Base-by-base conservation (phyloP, 2,888 invertebrate species). In the Pollenia angustigena region DNA sequence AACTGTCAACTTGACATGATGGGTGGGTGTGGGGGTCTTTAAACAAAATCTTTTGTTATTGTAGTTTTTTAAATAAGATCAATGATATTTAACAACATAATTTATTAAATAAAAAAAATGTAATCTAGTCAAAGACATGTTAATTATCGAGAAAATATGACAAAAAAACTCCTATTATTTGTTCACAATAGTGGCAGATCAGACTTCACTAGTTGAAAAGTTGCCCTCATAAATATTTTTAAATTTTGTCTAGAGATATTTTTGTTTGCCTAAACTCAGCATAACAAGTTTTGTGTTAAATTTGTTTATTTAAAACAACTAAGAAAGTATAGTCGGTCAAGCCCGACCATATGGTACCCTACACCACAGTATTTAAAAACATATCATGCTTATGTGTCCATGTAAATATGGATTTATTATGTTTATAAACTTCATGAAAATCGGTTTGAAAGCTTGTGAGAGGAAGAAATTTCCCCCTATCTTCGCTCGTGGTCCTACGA, bases 21-120 rank as follows among this genome's bases (percentile, higher is more conserved):
- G 66, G 58, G 44, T 52, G 84, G 58, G 58, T 72, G 78, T 68
- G 79, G 79, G 23, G 18, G 66, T 14, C 68, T 82, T 56, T 64
- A n/a, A 44, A 7, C 7, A 2, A 32, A 6, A 32, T 32, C 32
- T 62, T 46, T 54, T 64, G 16, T 64, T 7, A 16, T 46, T 68
- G 4, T 52, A 40, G 4, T n/a, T 23, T 4, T n/a, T 9, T 50
- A 16, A 16, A 7, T 12, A 9, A 60, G 18, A 76, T 62, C 42
- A 71, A 18, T 56, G 16, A 48, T 66, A 72, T 52, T 75, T 60
- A 68, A 74, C 79, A 84, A 64, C 44, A 72, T 84, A 68, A 84
- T 74, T 84, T 74, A 72, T 64, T 79, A 52, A 16, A 66, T 76
- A 76, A 69, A 32, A 44, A 64, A 56, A 50, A 40, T 48, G n/a